A percentile compares a stretch with the other conserved stretches of the same genome.
Evolutionary conservation across 2,888 invertebrate genomes (phyloP).

Genomic region (Aproaerema taeniolella): DNA sequence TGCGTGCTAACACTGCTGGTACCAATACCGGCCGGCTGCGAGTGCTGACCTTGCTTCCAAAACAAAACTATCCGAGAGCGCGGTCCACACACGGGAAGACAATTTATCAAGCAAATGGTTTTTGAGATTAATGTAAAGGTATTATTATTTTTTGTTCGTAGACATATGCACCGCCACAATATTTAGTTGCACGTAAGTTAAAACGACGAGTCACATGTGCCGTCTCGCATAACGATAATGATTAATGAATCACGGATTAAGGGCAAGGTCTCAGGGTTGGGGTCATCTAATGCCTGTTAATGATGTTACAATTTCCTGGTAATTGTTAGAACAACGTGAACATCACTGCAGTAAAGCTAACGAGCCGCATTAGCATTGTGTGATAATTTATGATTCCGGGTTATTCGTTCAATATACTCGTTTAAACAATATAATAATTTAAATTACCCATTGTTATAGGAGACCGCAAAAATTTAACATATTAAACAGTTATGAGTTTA

Average conservation of each 20-base stretch:
- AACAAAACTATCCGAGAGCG: background rate
- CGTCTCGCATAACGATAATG: background rate
- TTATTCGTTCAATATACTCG: slow-evolving; percentile 14
- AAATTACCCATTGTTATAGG: background rate
- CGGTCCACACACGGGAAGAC: background rate
- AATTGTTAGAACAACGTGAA: slow-evolving; percentile 26
- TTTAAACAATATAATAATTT: background rate
- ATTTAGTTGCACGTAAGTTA: no score
- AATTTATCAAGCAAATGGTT: no score
- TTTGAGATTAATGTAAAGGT: no score
- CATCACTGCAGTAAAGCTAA: slow-evolving; percentile 9
- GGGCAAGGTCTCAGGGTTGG: slow-evolving; percentile 47
- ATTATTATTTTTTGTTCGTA: no score
- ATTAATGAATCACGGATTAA: slow-evolving; percentile 28
- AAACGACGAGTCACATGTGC: no score
- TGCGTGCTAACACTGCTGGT: slow-evolving; percentile 28
- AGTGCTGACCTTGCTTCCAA: background rate
- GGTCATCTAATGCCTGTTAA: slow-evolving; percentile 34
- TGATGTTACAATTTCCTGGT: slow-evolving; percentile 38
- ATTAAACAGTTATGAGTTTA: no score
- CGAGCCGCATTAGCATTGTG: slow-evolving; percentile 20
- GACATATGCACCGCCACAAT: no score
- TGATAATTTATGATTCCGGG: slow-evolving; percentile 23
- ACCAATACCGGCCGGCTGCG: background rate
- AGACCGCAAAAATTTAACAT: no score